Evolutionary conservation across 2,113 vertebrate genomes (phyloP).

Genomic region (Microtus oregoni): DNA sequence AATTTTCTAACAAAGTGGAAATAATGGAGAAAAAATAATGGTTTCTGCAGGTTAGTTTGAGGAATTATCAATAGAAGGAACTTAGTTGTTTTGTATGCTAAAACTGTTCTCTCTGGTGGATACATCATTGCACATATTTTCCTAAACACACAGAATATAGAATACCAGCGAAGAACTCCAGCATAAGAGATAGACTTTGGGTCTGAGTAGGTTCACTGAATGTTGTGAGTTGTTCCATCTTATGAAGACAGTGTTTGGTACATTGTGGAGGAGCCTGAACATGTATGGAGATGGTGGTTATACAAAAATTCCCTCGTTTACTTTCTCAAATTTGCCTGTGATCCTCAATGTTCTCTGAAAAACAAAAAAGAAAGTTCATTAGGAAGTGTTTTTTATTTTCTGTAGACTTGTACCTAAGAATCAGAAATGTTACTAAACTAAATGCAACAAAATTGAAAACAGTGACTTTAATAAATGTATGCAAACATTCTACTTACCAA

Average conservation of each 20-base stretch:
- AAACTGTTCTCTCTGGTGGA: background rate
- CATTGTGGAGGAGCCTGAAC: background rate
- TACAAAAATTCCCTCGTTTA: background rate
- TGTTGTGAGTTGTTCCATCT: background rate
- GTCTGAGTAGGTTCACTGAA: background rate
- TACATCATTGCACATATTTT: background rate
- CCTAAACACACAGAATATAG: background rate
- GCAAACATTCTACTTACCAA: background rate
- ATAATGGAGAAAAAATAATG: background rate
- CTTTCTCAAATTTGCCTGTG: background rate
- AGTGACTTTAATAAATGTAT: background rate
- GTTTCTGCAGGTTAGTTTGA: background rate
- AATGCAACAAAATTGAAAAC: slow-evolving; percentile 24
- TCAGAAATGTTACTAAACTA: background rate
- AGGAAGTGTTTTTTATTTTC: background rate
- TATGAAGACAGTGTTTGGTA: too few species aligned
- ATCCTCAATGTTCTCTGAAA: background rate
- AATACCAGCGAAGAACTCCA: background rate
- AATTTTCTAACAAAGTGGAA: background rate
- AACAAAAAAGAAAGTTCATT: background rate
- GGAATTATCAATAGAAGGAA: background rate
- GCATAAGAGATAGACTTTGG: background rate
- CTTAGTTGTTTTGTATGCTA: too few species aligned
- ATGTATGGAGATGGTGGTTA: too few species aligned
- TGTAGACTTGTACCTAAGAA: background rate